Percentiles rank a stretch among this genome's conserved stretches.
These are phyloP conservation scores for Rhynchotus rufescens DNA, from an alignment of 2,797 vertebrate species.

Conservation along the genomic window DNA sequence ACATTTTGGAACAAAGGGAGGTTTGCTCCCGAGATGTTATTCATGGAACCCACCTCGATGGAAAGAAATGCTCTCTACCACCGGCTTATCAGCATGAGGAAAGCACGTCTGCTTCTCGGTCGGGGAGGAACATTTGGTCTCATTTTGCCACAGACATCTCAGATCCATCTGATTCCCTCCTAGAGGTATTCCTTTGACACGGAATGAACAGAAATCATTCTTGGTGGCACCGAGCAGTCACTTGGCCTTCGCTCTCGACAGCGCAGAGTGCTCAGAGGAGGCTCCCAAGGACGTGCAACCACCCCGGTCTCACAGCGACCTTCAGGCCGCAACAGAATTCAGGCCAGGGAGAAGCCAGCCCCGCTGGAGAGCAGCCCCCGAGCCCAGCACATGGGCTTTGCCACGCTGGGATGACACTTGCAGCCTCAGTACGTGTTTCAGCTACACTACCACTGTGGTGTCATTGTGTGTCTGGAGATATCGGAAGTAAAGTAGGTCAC, in stretches of 20 bases:
- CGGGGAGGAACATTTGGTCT: not conserved
- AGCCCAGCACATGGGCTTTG: fast-evolving
- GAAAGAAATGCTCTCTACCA: not conserved
- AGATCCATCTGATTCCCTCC: not conserved
- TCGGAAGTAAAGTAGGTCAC: not conserved
- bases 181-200: not conserved
- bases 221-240: not conserved
- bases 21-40: not conserved
- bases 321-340: not conserved
- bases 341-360: not conserved
- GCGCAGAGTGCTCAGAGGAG: not conserved
- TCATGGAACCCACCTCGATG: not conserved
- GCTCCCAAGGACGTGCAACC: not conserved
- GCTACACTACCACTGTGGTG: not conserved
- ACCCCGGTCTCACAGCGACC: not conserved
- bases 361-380: not conserved
- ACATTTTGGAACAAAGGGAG: not conserved
- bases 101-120: not conserved
- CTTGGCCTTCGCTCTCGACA: not conserved
- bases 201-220: not conserved
- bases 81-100: not conserved
- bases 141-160: not conserved
- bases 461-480: not conserved
- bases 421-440: not conserved
- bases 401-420: not conserved